Conservation (phyloP, 2,888 invertebrate species). For the Sinotaia quadrata region DNA sequence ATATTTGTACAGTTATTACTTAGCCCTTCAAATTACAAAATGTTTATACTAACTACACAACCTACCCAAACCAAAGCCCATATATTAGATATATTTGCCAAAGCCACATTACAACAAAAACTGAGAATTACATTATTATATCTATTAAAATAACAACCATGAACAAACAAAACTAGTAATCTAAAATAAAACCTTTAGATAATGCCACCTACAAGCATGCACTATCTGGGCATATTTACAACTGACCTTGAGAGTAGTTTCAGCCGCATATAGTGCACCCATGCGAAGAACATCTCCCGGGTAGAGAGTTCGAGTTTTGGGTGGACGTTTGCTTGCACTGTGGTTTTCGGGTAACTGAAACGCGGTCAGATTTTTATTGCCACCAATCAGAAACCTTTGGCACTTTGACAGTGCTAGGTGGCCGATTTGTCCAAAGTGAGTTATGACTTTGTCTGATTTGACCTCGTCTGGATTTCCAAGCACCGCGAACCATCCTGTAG, state of each 20-base stretch:
- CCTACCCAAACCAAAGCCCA: no score
- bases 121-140: no score
- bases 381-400: slow-evolving; percentile 56
- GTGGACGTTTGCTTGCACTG: not conserved
- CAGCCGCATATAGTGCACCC: slow-evolving; percentile 53
- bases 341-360: not conserved
- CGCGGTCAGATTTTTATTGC: slow-evolving; percentile 30
- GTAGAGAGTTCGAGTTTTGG: slow-evolving; percentile 42
- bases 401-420: slow-evolving; percentile 51
- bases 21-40: no score
- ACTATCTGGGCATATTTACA: no score
- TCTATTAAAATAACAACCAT: no score
- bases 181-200: no score
- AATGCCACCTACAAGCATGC: no score
- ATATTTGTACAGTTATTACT: no score
- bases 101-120: no score
- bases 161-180: no score
- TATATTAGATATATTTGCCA: no score
- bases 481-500: slow-evolving; percentile 61
- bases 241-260: slow-evolving; percentile 47
- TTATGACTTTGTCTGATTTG: slow-evolving; percentile 44
- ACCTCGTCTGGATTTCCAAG: slow-evolving; percentile 42
- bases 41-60: no score
- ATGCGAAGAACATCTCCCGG: slow-evolving; percentile 55
- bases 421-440: slow-evolving; percentile 51